Conservation (phyloP, 1,140 invertebrate genomes). For the Mamestra configurata region DNA sequence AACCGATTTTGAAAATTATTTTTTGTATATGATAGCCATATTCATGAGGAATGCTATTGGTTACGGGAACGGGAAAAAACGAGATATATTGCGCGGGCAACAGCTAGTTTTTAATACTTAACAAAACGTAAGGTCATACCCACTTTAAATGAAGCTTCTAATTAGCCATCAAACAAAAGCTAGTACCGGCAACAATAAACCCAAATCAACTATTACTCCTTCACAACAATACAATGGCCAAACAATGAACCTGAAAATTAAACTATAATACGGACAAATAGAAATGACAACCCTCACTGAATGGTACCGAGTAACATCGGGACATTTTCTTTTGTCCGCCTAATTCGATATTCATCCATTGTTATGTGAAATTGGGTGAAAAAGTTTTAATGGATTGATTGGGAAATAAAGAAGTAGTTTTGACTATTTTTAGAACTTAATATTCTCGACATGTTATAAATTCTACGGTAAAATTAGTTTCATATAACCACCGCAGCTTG, state of each 20-base stretch:
- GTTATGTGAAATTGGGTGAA: conserved; percentile 29
- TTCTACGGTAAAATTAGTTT: neutral
- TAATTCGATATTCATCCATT: conserved; percentile 38
- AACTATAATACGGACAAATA: conserved; percentile 37
- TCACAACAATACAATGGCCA: neutral
- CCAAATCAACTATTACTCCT: conserved; percentile 2
- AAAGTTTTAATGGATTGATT: conserved; percentile 48
- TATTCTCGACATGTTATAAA: too few relatives aligned
- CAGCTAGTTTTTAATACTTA: too few relatives aligned
- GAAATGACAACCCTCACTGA: conserved; percentile 1
- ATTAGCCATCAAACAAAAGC: neutral
- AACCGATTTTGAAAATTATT: too few relatives aligned
- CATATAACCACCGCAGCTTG: too few relatives aligned
- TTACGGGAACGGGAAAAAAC: too few relatives aligned
- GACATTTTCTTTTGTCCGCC: conserved; percentile 37
- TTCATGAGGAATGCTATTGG: too few relatives aligned
- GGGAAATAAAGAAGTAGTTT: conserved; percentile 6
- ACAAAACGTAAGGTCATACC: too few relatives aligned
- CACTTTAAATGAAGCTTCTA: neutral
- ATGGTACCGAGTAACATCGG: conserved; percentile 11
- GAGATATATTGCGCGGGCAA: too few relatives aligned
- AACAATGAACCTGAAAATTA: conserved; percentile 23
- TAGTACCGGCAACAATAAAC: neutral
- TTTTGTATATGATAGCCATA: too few relatives aligned
- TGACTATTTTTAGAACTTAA: neutral